Evolutionary conservation across 2,797 vertebrate genomes (phyloP), one percentile per base, ranked within the genome.

Genomic region (Hylomyscus alleni): DNA sequence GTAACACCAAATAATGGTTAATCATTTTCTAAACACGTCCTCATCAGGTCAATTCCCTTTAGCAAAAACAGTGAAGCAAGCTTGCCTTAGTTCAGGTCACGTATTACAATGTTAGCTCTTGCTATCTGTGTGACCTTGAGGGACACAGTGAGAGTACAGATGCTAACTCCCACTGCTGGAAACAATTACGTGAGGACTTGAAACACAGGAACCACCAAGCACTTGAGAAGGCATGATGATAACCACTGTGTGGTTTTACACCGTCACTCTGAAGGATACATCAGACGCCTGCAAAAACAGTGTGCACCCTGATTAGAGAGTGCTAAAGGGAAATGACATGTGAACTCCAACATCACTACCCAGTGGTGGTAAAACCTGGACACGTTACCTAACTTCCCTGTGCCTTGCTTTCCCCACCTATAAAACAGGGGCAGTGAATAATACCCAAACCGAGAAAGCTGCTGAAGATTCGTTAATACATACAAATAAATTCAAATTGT

Each of bases 361-460:
- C 10, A 90, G 62, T 15, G 34, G 24, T 24, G 50, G 19, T 10
- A 20, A 31, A 93, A 77, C 17, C 34, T 37, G 34, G 52, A 40
- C 34, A 72, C 37, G 56, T 69, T 58, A 62, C 5, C 26, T 50
- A 73, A 93, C 56, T 40, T 82, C 34, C 69, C 80, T 80, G 13
- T 37, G 52, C 65, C 56, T 58, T 29, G 56, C 56, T 77, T 78
- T 95, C 72, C 37, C 76, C 73, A 60, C 22, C 62, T 90, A 50
- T 73, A 94, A 90, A 95, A 92, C 22, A 22, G 72, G 29, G 37
- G 58, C 13, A 67, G 83, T 58, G 56, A 58, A 40, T 47, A 85
- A 88, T n/a, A 67, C 11, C 29, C 47, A 67, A 62, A 83, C 20
- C 7, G 0, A 84, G 0, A 85, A 8, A 5, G 13, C 47, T 73